Percentiles rank a stretch among this genome's conserved stretches.
Conservation (phyloP, 2,113 vertebrate species). For the Pogonocichla stellata region DNA sequence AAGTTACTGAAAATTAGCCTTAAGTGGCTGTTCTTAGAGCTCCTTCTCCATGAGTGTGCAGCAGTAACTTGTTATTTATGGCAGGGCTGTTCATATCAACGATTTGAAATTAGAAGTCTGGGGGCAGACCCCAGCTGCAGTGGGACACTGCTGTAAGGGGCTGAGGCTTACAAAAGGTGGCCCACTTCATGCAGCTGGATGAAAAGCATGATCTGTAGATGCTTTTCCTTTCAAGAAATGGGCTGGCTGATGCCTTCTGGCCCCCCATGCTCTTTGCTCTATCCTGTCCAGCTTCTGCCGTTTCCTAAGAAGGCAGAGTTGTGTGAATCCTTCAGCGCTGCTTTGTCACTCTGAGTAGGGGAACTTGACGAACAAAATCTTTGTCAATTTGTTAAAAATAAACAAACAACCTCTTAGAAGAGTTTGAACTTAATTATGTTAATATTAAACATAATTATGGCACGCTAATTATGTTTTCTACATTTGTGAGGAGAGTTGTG, state of each 20-base stretch:
- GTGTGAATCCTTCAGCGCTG: neutral
- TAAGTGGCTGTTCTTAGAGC: neutral
- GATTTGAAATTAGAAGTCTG: neutral
- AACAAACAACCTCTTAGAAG: neutral
- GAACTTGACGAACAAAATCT: neutral
- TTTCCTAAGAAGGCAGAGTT: neutral
- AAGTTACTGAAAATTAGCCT: neutral
- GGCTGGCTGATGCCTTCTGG: neutral
- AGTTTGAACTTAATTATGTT: conserved; percentile 19
- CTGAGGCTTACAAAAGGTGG: neutral
- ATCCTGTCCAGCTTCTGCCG: neutral
- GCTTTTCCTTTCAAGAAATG: neutral
- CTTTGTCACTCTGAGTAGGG: neutral
- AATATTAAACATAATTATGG: conserved; percentile 3
- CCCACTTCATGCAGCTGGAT: neutral
- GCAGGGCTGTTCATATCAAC: neutral
- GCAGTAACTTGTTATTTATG: neutral
- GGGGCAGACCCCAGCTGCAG: neutral
- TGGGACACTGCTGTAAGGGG: neutral
- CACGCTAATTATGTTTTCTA: neutral
- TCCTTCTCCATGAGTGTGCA: neutral
- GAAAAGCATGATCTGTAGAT: neutral
- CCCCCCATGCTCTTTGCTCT: neutral
- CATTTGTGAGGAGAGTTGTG: neutral
- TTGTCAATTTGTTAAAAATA: neutral